Base-by-base conservation (phyloP, 1,140 invertebrate species). In the Chelonus insularis region DNA sequence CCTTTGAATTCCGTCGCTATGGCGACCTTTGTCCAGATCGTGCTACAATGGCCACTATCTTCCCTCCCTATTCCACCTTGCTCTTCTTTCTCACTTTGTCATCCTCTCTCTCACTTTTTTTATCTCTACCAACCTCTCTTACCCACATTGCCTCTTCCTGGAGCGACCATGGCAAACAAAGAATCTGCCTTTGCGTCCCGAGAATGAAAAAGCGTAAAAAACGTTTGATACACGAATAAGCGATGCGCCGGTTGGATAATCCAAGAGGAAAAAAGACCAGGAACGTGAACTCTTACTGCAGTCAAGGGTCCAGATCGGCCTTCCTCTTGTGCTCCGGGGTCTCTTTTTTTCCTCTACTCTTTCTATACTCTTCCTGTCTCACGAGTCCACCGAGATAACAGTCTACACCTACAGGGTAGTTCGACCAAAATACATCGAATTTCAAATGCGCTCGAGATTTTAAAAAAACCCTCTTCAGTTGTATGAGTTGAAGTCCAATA, bases 1-100 rank as follows among this genome's bases (percentile, higher is more conserved):
- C 65, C 72, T 72, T 72, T 75, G 73, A 73, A 75, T 75, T 74
- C 72, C 70, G 70, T 75, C 71, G 72, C 71, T 73, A 74, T 73
- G 73, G 72, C 73, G 73, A 75, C 72, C 73, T 75, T 75, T 75
- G 73, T 75, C 70, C 72, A 69, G 73, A 74, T 75, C 72, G 71
- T 75, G 72, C 68, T 64, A 75, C 72, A 75, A 75, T 75, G 73
- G 73, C 73, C 65, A 73, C 72, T 74, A 72, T 72, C 73, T 72
- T 70, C 62, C 67, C 69, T 63, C 70, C 45, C 56, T 18, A 12
- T 36, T 48, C 58, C 55, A 62, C 51, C 57, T 54, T 61, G 45
- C 59, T 63, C 56, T 55, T 63, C 57, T 57, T 34, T 56, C 43
- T 64, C 55, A 34, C 58, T 45, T 34, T 74, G 73, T 72, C 56